Conservation (phyloP, 1,140 invertebrate genomes). For the Coenobita brevimanus region DNA sequence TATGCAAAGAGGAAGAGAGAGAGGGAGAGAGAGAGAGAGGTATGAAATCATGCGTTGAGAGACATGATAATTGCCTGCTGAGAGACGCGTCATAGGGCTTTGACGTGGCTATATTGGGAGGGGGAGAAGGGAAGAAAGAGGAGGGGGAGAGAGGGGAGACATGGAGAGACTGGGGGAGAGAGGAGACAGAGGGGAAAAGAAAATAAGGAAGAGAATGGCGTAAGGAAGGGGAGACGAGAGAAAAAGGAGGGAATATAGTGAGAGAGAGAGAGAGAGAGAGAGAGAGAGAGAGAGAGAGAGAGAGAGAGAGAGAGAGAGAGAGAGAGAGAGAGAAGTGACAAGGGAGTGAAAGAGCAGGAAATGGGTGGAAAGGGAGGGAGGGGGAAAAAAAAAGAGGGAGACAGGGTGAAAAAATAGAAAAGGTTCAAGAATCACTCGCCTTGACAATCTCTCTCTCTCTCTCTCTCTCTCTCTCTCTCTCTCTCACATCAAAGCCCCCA, state of each 20-base stretch:
- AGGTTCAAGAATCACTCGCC: too few species aligned
- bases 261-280: background rate
- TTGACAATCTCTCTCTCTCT: background rate
- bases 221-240: background rate
- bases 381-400: background rate
- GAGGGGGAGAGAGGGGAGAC: too few species aligned
- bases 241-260: background rate
- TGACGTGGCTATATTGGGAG: background rate
- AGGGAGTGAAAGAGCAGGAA: background rate
- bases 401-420: too few species aligned
- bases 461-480: background rate
- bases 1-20: background rate
- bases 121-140: background rate
- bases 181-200: background rate
- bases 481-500: background rate
- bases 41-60: background rate
- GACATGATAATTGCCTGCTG: background rate
- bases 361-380: background rate
- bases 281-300: background rate
- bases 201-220: background rate
- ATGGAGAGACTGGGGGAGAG: too few species aligned
- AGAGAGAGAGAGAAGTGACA: background rate
- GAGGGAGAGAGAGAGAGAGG: background rate
- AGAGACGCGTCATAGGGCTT: too few species aligned
- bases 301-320: constrained; percentile 3